These are phyloP conservation scores for Agelas oroides DNA, from an alignment of 37 sponge, comb jelly and placozoan genomes.

Conservation along the genomic window DNA sequence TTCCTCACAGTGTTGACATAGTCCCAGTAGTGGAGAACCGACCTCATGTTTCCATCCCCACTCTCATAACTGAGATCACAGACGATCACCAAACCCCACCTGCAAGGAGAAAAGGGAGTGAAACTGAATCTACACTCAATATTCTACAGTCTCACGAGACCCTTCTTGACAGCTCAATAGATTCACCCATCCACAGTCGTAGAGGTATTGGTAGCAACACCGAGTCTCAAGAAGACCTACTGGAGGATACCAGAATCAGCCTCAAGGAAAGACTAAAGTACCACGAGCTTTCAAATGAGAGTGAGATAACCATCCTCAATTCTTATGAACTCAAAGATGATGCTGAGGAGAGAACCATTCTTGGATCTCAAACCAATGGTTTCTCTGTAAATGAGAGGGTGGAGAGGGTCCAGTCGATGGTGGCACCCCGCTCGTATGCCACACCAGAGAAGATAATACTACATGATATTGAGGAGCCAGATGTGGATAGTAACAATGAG, in stretches of 20 bases:
- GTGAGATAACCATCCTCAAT: too few relatives aligned
- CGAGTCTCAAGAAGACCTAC: slow-evolving; percentile 57
- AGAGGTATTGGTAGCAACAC: slow-evolving; percentile 47
- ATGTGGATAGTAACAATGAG: not conserved
- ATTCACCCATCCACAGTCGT: not conserved
- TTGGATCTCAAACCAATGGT: too few relatives aligned
- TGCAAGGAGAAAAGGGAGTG: not conserved
- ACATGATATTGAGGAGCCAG: not conserved
- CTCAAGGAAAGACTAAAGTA: not conserved
- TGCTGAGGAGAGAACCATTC: too few relatives aligned
- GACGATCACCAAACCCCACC: not conserved
- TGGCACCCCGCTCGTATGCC: not conserved
- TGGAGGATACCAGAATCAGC: slow-evolving; percentile 13
- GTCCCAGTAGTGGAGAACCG: slow-evolving; percentile 11
- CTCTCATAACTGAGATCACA: not conserved
- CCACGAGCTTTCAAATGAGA: not conserved
- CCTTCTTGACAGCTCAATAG: not conserved
- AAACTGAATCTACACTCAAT: not conserved
- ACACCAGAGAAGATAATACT: slow-evolving; percentile 46
- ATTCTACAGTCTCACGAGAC: slow-evolving; percentile 1
- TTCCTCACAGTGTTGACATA: slow-evolving; percentile 21
- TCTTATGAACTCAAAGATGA: too few relatives aligned
- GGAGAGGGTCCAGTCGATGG: slow-evolving; percentile 25
- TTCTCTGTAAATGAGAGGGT: not conserved
- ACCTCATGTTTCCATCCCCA: not conserved